Evolutionary conservation across 2,113 vertebrate species (phyloP), one percentile per base, ranked within the genome.

Genomic region (Pluvialis apricaria): DNA sequence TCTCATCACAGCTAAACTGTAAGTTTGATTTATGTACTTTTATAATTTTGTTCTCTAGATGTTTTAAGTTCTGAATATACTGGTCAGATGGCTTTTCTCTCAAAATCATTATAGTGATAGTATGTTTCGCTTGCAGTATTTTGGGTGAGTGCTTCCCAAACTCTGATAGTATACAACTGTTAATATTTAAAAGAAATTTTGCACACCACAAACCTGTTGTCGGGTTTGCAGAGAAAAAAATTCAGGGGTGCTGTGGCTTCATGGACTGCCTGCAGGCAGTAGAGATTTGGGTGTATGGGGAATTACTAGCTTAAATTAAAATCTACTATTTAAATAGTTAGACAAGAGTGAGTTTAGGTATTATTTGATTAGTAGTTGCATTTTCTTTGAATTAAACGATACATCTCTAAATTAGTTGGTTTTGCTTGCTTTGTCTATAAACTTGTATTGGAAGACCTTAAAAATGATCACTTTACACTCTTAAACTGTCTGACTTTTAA

Each of bases 1-100:
- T 92, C 99, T 99, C 96, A 98, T 99, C 94, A 99, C 99, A 47
- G 99, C 99, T 72, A 99, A 99, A 99, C 98, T 99, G 99, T 99
- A 97, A 99, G 99, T 99, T 92, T 45, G 6, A 31, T 79, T 96
- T 92, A 44, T 76, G 47, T 90, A 38, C 85, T 51, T 93, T 28
- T 73, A 31, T 42, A 28, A 12, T 68, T 94, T 42, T 76, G 6
- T 78, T 88, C 44, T 71, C 51, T 69, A 92, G 38, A 52, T 70
- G 54, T 82, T 82, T 85, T 95, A 71, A 87, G 15, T 47, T 92
- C 47, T 64, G 47, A 91, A 55, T 80, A 42, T 21, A 24, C 12
- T 51, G 42, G 12, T 86, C 81, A 64, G 52, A 13, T 57, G 65
- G 15, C 32, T 82, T 92, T 89, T 86, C 34, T 81, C 29, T 87